Percentiles rank a stretch among this genome's conserved stretches.
These are phyloP conservation scores for Poeciliopsis gracilis DNA, from an alignment of 2,797 vertebrate genomes.

Conservation along the genomic window DNA sequence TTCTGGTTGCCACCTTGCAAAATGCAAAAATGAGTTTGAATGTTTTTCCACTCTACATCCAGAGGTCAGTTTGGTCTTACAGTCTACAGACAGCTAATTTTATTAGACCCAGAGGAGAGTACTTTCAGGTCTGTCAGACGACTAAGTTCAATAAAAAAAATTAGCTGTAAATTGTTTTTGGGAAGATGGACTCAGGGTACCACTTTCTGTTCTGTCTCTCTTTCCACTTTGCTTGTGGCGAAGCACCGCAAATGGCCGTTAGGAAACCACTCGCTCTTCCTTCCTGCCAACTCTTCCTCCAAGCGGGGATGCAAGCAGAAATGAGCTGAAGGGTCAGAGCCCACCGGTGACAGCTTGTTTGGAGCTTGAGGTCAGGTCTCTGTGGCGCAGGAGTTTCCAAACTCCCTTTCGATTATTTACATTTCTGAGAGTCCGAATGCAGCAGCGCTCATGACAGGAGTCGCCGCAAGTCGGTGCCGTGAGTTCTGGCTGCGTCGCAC, in stretches of 20 bases:
- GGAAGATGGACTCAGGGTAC: not conserved
- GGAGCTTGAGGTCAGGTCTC: constrained; percentile 28
- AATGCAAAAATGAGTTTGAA: not conserved
- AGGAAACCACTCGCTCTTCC: not conserved
- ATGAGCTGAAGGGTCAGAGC: constrained; percentile 1
- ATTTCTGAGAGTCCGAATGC: constrained; percentile 19
- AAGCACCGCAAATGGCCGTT: not conserved
- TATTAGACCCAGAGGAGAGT: not conserved
- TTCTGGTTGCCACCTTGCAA: not conserved
- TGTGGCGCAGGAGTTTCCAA: constrained; percentile 15
- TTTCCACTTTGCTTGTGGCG: not conserved
- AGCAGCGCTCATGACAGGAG: not conserved
- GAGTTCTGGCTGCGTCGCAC: not conserved
- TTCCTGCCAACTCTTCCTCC: not conserved
- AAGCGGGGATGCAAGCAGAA: constrained; percentile 12
- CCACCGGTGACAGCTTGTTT: constrained; percentile 30
- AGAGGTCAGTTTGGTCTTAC: not conserved
- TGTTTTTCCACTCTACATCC: not conserved
- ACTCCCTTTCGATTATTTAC: constrained; percentile 39
- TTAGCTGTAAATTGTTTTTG: not conserved
- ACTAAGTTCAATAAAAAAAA: not conserved
- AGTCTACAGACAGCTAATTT: not conserved
- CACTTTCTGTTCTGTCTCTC: not conserved
- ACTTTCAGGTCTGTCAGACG: not conserved
- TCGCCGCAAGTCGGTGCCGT: not conserved